A percentile compares a stretch with the other conserved stretches of the same genome.
Conservation (phyloP, 1,140 invertebrate genomes). For the Drosophila carrolli region DNA sequence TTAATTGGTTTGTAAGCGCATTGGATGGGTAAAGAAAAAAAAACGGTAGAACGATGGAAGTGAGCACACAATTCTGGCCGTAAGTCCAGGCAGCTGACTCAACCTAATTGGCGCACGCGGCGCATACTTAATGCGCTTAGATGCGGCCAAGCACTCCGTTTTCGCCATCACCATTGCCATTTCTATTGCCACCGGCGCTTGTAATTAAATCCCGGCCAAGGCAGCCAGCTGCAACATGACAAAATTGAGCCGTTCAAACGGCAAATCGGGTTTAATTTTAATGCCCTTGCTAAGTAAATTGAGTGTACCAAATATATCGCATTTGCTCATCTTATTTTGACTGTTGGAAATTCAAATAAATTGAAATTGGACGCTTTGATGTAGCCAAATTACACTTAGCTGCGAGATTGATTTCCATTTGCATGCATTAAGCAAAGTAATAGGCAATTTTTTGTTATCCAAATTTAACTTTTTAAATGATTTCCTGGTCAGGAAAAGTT, state of each 20-base stretch:
- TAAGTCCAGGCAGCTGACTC: slow-evolving; percentile 61
- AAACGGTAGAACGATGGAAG: slow-evolving; percentile 25
- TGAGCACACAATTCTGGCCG: slow-evolving; percentile 28
- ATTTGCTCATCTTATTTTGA: slow-evolving; percentile 35
- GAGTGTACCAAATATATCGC: slow-evolving; percentile 41
- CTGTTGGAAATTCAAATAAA: slow-evolving; percentile 14
- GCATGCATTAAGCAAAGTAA: neutral
- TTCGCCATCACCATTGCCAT: slow-evolving; percentile 31
- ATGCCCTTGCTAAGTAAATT: slow-evolving; percentile 54
- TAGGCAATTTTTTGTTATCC: no score
- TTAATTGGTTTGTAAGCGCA: slow-evolving; percentile 75
- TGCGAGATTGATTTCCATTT: no score
- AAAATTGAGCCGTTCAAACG: slow-evolving; percentile 40
- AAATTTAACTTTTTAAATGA: no score
- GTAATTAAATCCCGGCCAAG: slow-evolving; percentile 68
- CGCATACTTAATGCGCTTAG: slow-evolving; percentile 81
- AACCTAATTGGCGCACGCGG: slow-evolving; percentile 77
- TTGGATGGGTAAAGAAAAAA: slow-evolving; percentile 35
- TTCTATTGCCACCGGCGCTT: slow-evolving; percentile 33
- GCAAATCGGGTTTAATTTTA: slow-evolving; percentile 50
- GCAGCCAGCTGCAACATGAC: slow-evolving; percentile 38
- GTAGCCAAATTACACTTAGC: no score
- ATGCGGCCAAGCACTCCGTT: slow-evolving; percentile 46
- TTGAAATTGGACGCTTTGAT: slow-evolving; percentile 10
- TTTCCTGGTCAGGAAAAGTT: no score